A percentile compares a stretch with the other conserved stretches of the same genome.
phyloP scores from a whole-genome alignment of 2,113 vertebrate genomes.

The Calyptomena viridis region DNA sequence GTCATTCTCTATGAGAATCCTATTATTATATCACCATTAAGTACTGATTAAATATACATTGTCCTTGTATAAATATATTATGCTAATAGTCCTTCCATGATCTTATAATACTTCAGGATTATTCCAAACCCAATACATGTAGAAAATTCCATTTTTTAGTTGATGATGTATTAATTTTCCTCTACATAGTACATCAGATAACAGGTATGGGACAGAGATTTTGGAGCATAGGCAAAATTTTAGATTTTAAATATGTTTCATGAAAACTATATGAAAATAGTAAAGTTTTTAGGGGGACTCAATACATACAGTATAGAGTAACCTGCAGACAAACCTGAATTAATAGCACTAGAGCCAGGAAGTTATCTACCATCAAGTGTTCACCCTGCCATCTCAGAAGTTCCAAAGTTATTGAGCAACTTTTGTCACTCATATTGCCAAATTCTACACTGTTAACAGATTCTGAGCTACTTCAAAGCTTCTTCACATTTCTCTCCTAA shows the following conservation, averaged over 20 bases:
- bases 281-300: not conserved
- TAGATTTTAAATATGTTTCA: not conserved
- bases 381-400: not conserved
- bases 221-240: not conserved
- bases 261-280: not conserved
- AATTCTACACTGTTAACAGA: not conserved
- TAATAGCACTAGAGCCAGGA: not conserved
- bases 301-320: not conserved
- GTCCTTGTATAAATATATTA: slow-evolving; percentile 50
- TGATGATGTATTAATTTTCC: not conserved
- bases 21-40: slow-evolving; percentile 61
- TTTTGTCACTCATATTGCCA: not conserved
- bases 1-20: not conserved
- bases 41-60: slow-evolving; percentile 49
- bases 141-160: not conserved
- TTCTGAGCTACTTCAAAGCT: not conserved
- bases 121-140: not conserved
- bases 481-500: not conserved
- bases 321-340: not conserved
- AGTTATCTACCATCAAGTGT: not conserved
- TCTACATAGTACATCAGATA: not conserved
- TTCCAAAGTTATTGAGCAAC: not conserved
- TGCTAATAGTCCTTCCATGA: slow-evolving; percentile 29
- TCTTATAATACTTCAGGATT: slow-evolving; percentile 28
- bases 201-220: not conserved